Base-by-base conservation (phyloP, 2,113 vertebrate species). In the Pomatostomus ruficeps region DNA sequence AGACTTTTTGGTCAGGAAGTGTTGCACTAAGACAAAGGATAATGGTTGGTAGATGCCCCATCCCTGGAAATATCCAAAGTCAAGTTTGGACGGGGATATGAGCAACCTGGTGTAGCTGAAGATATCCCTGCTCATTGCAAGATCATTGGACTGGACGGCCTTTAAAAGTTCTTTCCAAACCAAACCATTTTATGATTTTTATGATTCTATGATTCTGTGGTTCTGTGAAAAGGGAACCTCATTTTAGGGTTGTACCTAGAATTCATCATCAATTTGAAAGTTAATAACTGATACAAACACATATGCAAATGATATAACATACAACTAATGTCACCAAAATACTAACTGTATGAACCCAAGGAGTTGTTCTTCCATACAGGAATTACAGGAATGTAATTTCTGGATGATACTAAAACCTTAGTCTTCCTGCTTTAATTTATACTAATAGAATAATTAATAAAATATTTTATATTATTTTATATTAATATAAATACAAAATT, bases 51-150 rank as follows among this genome's bases (percentile, higher is more conserved):
- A 23, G 8, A 20, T 52, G 23, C 1, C 9, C 17, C 17, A 36
- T 62, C 20, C 33, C 8, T 35, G 5, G 22, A 58, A 43, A 33
- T 21, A n/a, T 36, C 55, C 26, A 33, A 38, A 31, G 10, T 1
- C 28, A 18, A 31, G 3, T 6, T 80, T 73, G 54, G 12, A 73
- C 0, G 0, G 11, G 40, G 1, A 22, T 67, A 48, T 84, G 45
- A 72, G 26, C 9, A 72, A 36, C 4, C 17, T 45, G 10, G 7
- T 40, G 5, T 15, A 15, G 25, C 14, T 67, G 62, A 83, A 77
- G 33, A 35, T 40, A 18, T 35, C 38, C 35, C 11, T 71, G 24
- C 10, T 42, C 1, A 42, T 6, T 19, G 31, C 18, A 81, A 15
- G 5, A 14, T 3, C 2, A 2, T 40, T 61, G 28, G 29, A 46